These are phyloP conservation scores for Spermophilus dauricus DNA, from an alignment of 2,113 vertebrate genomes.

Conservation along the genomic window DNA sequence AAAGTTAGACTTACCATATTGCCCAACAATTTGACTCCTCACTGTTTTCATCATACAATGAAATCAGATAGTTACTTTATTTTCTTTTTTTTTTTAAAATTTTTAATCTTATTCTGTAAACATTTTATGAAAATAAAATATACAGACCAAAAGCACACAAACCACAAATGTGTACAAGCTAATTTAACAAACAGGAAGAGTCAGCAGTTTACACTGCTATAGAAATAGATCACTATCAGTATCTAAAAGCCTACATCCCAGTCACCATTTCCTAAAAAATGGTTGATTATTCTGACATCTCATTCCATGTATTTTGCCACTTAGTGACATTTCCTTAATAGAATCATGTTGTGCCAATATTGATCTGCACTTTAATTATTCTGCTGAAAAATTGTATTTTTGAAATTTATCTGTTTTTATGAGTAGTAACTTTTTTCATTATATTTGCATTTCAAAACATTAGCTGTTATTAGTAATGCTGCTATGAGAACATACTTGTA, in stretches of 20 bases:
- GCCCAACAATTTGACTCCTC: background rate
- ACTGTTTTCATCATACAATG: background rate
- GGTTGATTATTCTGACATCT: background rate
- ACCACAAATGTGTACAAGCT: background rate
- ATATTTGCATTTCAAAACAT: background rate
- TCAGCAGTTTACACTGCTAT: too few relatives aligned
- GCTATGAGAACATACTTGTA: background rate
- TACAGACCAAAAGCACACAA: background rate
- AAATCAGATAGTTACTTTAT: background rate
- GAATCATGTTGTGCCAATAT: background rate
- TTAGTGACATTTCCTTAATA: background rate
- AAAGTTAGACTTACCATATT: background rate
- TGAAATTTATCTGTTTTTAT: background rate
- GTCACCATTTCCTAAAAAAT: background rate
- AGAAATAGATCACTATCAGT: background rate
- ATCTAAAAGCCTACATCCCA: background rate
- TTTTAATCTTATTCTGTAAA: background rate
- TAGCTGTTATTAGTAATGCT: background rate
- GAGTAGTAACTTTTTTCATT: background rate
- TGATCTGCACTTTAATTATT: background rate
- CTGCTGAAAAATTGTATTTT: background rate
- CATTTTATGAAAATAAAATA: background rate
- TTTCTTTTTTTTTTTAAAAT: conserved; percentile 37
- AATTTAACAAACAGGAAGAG: background rate
- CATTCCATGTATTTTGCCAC: background rate